Conservation (phyloP, 2,113 vertebrate species). For the Cephalopholis sonnerati region DNA sequence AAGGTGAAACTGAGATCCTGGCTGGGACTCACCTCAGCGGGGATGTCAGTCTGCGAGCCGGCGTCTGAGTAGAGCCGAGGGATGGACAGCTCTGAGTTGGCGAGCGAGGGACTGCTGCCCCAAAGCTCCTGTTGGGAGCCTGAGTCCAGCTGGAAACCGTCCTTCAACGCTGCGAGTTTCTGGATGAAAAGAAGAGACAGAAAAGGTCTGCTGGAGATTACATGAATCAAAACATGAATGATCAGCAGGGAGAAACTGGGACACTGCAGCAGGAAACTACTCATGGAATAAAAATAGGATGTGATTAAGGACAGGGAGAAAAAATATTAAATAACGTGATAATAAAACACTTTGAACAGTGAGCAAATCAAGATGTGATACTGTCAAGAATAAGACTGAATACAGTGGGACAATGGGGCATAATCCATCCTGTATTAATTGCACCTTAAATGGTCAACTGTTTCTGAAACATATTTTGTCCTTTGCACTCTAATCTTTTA, state of each 20-base stretch:
- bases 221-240: neutral
- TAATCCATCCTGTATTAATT: neutral
- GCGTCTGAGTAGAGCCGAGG: slow-evolving; percentile 91
- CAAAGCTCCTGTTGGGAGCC: slow-evolving; percentile 93
- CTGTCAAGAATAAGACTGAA: neutral
- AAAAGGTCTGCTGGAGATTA: neutral
- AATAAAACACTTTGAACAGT: neutral
- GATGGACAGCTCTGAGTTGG: slow-evolving; percentile 85
- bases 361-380: neutral
- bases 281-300: neutral
- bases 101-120: slow-evolving; percentile 89
- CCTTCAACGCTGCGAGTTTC: slow-evolving; percentile 95
- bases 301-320: neutral
- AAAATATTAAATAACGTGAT: neutral
- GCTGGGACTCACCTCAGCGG: slow-evolving; percentile 88
- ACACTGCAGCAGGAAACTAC: neutral
- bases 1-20: neutral
- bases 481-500: neutral
- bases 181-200: slow-evolving; percentile 60
- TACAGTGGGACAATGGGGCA: neutral
- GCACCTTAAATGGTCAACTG: neutral
- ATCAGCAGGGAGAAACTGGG: neutral
- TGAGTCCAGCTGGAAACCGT: slow-evolving; percentile 89
- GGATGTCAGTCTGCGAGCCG: slow-evolving; percentile 95
- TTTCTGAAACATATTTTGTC: neutral